Base-by-base conservation (phyloP, 2,888 invertebrate species). In the Aquatica leii region DNA sequence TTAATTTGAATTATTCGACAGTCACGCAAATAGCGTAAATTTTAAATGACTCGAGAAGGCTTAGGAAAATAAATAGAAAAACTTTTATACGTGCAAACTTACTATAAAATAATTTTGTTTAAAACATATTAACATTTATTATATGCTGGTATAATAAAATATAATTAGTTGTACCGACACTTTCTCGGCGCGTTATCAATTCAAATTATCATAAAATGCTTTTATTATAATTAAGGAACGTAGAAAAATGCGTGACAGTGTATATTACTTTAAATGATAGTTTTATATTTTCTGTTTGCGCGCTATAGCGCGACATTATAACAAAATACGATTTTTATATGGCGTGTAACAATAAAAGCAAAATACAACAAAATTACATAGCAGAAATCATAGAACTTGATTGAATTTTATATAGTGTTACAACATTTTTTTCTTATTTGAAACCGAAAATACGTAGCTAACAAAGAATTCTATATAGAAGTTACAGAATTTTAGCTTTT, bases 391-490 rank as follows among this genome's bases (percentile, higher is more conserved):
- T 46, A 46, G 46, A 46, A 46, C 8, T 18, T 46, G 46, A 46
- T 46, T 46, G 46, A 46, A 46, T 46, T 46, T 46, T 46, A 46
- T 46, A 46, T 20, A 46, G 20, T 46, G 20, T n/a, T 18, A 20
- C 1, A 46, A 17, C 18, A 46, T 46, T 17, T 46, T 20, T 18
- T 17, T 34, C 17, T 11, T n/a, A 46, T 55, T 41, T 46, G 46
- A 34, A 46, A 15, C 46, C 46, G 34, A 55, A 55, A 55, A 55
- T 46, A 46, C 34, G 31, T 5, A 41, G 8, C 41, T n/a, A 24
- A 53, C 53, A 53, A 40, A 53, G 40, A 41, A 21, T 53, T 41
- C 53, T n/a, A 41, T 41, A 52, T 18, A 52, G 12, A 41, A 14
- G n/a, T 24, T 24, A 40, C 21, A 21, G 24, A 41, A 53, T 53